Evolutionary conservation across 2,888 invertebrate species (phyloP), one percentile per base, ranked within the genome.

Genomic region (Acanthopleura granulata): DNA sequence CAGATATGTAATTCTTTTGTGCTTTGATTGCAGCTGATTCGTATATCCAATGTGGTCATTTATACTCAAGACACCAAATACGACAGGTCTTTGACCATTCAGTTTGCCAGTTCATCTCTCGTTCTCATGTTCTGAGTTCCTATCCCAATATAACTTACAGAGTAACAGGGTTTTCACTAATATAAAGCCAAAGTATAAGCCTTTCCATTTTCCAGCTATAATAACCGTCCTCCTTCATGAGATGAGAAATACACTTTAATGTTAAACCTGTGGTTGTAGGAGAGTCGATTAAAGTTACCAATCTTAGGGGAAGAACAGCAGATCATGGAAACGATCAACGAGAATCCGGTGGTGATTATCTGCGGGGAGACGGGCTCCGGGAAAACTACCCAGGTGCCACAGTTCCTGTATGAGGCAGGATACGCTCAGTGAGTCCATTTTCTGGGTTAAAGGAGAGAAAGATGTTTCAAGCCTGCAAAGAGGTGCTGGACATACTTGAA

Each of bases 301-400:
- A 90, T 91, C 40, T 80, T 90, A n/a, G 87, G 84, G 0, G 98
- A 98, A 89, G 98, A 99, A 89, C 98, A 98, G 88, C 92, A 82
- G 73, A 95, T 99, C 61, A 97, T 99, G 94, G 99, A 99, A 91
- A 92, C 95, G 0, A 95, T 99, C 16, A 95, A 95, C 90, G 97
- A 98, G 83, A 96, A 98, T 92, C 93, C 94, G 30, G 91, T 91
- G 72, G 94, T 97, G 29, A 88, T 91, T 30, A 82, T 92, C 25
- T 92, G 91, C 85, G 99, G 99, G 75, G 98, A 97, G 92, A 99
- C 98, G 30, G 97, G 98, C 0, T 95, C 95, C 81, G 99, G 99
- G 18, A 99, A 99, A 92, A 99, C 99, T 0, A 99, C 99, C 0
- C 99, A 99, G 92, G 94, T 99, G 15, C 99, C 99, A 0, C 99